Conservation (phyloP, 2,113 vertebrate genomes). For the Lichenostomus cassidix region DNA sequence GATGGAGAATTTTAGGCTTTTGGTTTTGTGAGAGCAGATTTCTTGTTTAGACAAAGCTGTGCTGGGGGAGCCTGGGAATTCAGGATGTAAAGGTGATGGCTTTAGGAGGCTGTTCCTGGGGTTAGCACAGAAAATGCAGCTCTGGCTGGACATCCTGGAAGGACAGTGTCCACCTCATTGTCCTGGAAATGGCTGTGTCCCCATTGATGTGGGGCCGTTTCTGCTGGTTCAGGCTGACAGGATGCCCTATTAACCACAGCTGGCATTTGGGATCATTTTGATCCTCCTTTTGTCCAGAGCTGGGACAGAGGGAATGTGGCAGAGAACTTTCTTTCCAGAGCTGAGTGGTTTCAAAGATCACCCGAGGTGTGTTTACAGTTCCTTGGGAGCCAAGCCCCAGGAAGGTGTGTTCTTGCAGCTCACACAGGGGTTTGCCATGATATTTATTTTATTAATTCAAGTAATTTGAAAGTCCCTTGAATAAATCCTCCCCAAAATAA, state of each 20-base stretch:
- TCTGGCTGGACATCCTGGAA: not conserved
- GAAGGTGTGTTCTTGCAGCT: not conserved
- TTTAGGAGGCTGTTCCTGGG: not conserved
- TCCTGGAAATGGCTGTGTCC: not conserved
- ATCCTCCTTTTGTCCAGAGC: not conserved
- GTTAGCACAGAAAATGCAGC: not conserved
- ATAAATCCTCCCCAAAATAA: not conserved
- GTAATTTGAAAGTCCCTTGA: not conserved
- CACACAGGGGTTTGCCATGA: not conserved
- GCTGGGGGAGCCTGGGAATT: not conserved
- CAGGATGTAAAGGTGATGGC: not conserved
- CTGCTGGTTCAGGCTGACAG: not conserved
- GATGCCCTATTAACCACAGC: not conserved
- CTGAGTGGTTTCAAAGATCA: slow-evolving; percentile 23
- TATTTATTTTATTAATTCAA: not conserved
- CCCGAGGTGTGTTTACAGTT: not conserved
- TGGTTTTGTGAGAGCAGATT: not conserved
- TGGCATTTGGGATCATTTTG: not conserved
- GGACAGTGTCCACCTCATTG: not conserved
- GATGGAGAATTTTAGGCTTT: not conserved
- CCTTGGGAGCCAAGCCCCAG: not conserved
- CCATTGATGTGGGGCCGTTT: accelerated
- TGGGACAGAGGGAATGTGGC: not conserved
- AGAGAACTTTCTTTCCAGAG: not conserved
- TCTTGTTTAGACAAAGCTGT: not conserved